Conservation (phyloP, 2,113 vertebrate species). For the Zosterops pallidus region DNA sequence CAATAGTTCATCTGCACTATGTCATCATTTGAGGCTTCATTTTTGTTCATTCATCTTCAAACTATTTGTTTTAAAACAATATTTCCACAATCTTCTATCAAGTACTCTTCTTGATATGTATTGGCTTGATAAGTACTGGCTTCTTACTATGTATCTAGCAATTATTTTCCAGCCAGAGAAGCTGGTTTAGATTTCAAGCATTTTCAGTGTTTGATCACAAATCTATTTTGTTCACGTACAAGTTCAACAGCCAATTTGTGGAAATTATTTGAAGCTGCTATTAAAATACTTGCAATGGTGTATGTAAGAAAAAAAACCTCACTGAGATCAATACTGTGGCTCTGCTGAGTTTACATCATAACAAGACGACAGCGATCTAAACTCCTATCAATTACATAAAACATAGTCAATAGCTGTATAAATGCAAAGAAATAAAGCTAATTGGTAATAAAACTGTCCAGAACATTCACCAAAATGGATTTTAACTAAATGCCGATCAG, state of each 20-base stretch:
- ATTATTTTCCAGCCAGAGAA: not conserved
- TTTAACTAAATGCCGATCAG: not conserved
- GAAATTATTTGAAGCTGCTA: not conserved
- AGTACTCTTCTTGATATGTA: no score
- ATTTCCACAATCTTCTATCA: not conserved
- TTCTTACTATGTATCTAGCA: not conserved
- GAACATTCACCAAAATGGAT: not conserved
- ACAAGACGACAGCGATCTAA: not conserved
- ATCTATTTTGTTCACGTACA: not conserved
- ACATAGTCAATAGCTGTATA: not conserved
- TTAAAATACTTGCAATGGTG: not conserved
- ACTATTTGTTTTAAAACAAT: not conserved
- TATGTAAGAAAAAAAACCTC: not conserved
- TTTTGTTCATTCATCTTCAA: not conserved
- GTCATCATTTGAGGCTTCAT: not conserved
- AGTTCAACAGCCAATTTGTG: not conserved
- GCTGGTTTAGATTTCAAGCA: not conserved
- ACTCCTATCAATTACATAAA: not conserved
- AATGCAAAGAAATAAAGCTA: not conserved
- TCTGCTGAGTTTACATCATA: not conserved
- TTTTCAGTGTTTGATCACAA: not conserved
- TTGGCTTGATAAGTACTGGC: no score
- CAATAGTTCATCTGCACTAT: not conserved
- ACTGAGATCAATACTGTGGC: not conserved
- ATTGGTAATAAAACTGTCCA: not conserved